Evolutionary conservation across 1,140 invertebrate genomes (phyloP).

Genomic region (Oreohelix idahoensis): DNA sequence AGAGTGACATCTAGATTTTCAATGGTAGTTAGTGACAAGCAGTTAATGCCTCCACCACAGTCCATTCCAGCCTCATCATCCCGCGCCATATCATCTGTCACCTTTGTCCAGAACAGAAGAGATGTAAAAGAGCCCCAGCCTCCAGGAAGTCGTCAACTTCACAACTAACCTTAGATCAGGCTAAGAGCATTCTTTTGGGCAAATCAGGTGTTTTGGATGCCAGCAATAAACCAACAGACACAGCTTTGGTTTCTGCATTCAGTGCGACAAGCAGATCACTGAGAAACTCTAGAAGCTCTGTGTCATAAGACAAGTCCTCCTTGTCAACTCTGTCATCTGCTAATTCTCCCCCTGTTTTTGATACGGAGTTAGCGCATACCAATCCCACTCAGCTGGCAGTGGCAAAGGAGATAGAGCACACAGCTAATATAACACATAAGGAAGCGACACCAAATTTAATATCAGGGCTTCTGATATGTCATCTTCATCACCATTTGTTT

Average conservation of each 20-base stretch:
- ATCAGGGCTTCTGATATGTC: too few species aligned
- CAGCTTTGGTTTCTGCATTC: not conserved
- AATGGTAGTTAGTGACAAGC: constrained; percentile 33
- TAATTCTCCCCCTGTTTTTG: constrained; percentile 21
- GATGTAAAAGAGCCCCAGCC: not conserved
- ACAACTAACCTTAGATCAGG: constrained; percentile 61
- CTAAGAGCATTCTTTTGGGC: constrained; percentile 61
- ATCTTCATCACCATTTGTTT: too few species aligned
- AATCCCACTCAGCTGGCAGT: constrained; percentile 45
- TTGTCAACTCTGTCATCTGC: constrained; percentile 20
- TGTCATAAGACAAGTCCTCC: not conserved
- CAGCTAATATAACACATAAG: too few species aligned
- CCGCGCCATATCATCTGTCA: too few species aligned
- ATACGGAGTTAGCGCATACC: constrained; percentile 7
- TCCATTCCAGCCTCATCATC: constrained; percentile 31
- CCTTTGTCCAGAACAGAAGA: not conserved
- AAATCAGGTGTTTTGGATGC: constrained; percentile 56
- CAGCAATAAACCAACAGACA: not conserved
- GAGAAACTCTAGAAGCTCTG: not conserved
- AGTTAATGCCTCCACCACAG: constrained; percentile 57
- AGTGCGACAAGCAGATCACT: not conserved
- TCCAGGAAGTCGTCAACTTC: constrained; percentile 40
- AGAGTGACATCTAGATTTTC: constrained; percentile 2
- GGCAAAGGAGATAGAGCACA: constrained; percentile 54
- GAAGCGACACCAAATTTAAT: too few species aligned